These are phyloP conservation scores for Sphinx pinastri DNA, from an alignment of 2,888 invertebrate species.

Conservation along the genomic window DNA sequence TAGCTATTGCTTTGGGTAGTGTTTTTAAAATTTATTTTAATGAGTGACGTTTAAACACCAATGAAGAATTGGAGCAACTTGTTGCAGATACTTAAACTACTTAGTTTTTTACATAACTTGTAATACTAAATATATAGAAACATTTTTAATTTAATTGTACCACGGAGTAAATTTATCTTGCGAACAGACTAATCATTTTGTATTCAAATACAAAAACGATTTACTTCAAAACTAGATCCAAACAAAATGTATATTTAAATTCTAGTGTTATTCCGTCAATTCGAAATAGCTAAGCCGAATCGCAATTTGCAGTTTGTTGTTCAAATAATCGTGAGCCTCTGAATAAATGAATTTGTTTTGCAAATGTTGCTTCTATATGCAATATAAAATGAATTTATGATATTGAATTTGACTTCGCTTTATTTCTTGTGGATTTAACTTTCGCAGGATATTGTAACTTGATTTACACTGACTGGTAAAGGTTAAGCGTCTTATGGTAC, in stretches of 20 bases:
- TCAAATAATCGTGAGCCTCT: background rate
- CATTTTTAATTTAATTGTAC: no score
- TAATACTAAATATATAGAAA: no score
- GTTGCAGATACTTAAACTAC: background rate
- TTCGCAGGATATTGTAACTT: slow-evolving; percentile 30
- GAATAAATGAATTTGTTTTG: slow-evolving; percentile 4
- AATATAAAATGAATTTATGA: background rate
- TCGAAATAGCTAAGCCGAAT: background rate
- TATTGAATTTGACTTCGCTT: background rate
- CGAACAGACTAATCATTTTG: no score
- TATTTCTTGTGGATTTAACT: slow-evolving; percentile 29
- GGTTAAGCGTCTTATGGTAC: slow-evolving; percentile 47
- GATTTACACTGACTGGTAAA: slow-evolving; percentile 47
- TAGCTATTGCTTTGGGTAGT: background rate
- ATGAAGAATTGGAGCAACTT: background rate
- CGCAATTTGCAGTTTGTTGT: slow-evolving; percentile 10
- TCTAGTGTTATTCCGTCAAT: background rate
- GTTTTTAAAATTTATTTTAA: background rate
- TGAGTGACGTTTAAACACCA: background rate
- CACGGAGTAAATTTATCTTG: no score
- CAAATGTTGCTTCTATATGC: background rate
- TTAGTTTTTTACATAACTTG: no score
- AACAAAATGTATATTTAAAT: background rate
- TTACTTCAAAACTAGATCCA: background rate
- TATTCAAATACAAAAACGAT: background rate